These are phyloP conservation scores for Adrianichthys oophorus DNA, from an alignment of 2,797 vertebrate genomes.

Conservation along the genomic window DNA sequence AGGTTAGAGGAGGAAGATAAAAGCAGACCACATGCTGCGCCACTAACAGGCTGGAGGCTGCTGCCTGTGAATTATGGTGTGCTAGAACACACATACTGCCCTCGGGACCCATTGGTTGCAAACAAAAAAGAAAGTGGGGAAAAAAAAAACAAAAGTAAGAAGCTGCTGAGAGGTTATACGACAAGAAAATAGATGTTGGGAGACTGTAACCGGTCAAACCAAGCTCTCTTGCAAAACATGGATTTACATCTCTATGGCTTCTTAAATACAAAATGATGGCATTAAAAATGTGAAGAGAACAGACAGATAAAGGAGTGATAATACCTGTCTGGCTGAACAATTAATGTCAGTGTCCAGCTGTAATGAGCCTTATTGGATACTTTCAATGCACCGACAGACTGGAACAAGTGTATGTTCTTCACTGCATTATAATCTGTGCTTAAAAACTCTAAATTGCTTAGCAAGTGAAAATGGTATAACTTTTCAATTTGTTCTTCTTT, in stretches of 20 bases:
- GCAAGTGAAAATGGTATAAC: background rate
- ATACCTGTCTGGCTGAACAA: conserved; percentile 49
- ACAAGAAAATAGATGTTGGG: conserved; percentile 27
- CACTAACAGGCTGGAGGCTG: conserved; percentile 58
- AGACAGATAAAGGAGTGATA: conserved; percentile 45
- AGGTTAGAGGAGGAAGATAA: conserved; percentile 68
- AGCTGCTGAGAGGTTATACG: conserved; percentile 11
- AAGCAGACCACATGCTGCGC: conserved; percentile 73
- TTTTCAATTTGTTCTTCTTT: background rate
- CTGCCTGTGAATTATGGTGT: conserved; percentile 56
- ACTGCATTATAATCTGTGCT: conserved; percentile 13
- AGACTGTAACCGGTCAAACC: conserved; percentile 52
- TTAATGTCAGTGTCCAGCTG: conserved; percentile 29
- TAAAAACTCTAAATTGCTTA: conserved; percentile 5
- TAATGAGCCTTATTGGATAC: conserved; percentile 48
- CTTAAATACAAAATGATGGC: conserved; percentile 64
- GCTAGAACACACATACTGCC: conserved; percentile 54
- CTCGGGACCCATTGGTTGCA: conserved; percentile 46
- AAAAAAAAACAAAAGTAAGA: conserved; percentile 36
- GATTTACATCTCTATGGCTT: conserved; percentile 58
- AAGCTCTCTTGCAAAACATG: conserved; percentile 38
- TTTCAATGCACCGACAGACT: conserved; percentile 34
- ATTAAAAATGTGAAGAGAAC: conserved; percentile 58
- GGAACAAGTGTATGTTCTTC: conserved; percentile 5
- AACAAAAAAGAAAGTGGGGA: conserved; percentile 28